Evolutionary conservation across 2,888 invertebrate genomes (phyloP), one percentile per base, ranked within the genome.

Genomic region (Aplocera efformata): DNA sequence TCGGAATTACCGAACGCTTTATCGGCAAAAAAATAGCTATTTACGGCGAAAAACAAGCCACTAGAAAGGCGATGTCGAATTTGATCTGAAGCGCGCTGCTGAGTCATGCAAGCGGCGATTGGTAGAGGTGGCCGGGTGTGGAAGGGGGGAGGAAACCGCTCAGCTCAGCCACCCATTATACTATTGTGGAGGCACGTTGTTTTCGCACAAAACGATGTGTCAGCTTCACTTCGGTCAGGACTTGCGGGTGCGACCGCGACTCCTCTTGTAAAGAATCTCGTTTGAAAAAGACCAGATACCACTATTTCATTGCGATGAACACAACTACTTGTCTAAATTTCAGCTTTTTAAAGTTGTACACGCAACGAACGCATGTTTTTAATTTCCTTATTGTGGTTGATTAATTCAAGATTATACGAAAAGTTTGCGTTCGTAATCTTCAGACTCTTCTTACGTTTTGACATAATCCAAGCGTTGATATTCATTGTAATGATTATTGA

Each of bases 81-180:
- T 82, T 79, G 83, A 82, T 80, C 73, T 78, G 78, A 70, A 72
- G 72, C 71, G 67, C 59, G 65, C 51, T 70, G 81, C 82, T 81
- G 83, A 84, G 71, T 85, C 84, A 84, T 71, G 72, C 71, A 73
- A 79, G 76, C 71, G 72, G 74, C 67, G 69, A 63, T 54, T 59
- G 59, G 52, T 39, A 56, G 55, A 56, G 57, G 32, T 48, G 54
- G 56, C 49, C 53, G 30, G 56, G 49, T 44, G 46, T 50, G 56
- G 52, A 53, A 57, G 61, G 59, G 53, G 61, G 54, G 64, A 63
- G 68, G 60, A 70, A 75, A 72, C 69, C 61, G 79, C 73, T 73
- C 73, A 58, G 67, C 76, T 79, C 77, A 76, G 79, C 80, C 74
- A 79, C 73, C 81, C 76, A 78, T 81, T 81, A 80, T 79, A 79